Evolutionary conservation across 2,888 invertebrate species (phyloP).

Genomic region (Entomobrya proxima): DNA sequence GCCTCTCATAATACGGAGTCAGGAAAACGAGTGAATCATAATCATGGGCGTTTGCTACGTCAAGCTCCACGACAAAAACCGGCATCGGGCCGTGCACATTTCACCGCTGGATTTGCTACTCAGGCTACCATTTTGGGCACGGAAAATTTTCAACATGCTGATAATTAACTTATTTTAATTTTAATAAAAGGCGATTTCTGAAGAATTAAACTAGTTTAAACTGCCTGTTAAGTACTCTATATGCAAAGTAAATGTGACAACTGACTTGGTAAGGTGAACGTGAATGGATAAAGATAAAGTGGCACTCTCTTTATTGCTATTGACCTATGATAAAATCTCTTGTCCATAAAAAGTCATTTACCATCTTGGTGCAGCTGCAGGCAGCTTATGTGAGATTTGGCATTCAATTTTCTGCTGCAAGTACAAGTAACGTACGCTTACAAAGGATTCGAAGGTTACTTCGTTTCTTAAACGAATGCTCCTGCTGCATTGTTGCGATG

Average conservation of each 20-base stretch:
- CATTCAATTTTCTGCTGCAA: conserved; percentile 30
- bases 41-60: too few species aligned
- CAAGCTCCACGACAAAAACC: too few species aligned
- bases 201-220: too few species aligned
- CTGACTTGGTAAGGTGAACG: background rate
- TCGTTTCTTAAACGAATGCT: background rate
- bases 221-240: background rate
- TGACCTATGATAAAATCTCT: conserved; percentile 10
- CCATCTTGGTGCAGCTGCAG: conserved; percentile 26
- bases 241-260: background rate
- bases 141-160: too few species aligned
- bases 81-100: too few species aligned
- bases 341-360: conserved; percentile 40
- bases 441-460: background rate
- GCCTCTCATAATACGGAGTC: too few species aligned
- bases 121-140: too few species aligned
- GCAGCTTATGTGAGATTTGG: conserved; percentile 33
- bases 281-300: background rate
- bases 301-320: conserved; percentile 15
- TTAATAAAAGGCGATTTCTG: too few species aligned
- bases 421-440: background rate
- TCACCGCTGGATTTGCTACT: too few species aligned
- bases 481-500: conserved; percentile 1
- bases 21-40: too few species aligned
- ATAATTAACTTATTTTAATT: too few species aligned